phyloP scores from a whole-genome alignment of 2,797 vertebrate genomes.

The Urosaurus nigricauda region DNA sequence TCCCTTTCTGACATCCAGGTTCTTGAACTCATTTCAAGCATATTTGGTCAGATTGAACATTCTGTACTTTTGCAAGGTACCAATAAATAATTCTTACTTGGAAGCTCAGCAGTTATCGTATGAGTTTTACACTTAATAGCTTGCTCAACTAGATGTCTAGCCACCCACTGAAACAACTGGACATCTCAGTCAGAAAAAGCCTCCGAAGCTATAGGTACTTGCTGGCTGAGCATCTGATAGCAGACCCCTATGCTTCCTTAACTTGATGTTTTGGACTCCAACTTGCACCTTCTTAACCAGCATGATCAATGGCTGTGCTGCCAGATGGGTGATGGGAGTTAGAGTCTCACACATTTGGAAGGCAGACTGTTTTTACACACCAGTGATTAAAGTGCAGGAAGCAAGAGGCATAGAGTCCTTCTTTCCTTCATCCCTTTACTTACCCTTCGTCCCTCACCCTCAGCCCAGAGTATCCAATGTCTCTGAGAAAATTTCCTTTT shows the following conservation, averaged over 20 bases:
- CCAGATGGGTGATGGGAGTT: neutral
- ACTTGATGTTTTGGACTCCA: neutral
- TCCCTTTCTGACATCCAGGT: neutral
- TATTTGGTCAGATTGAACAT: neutral
- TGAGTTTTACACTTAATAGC: neutral
- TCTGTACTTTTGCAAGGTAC: neutral
- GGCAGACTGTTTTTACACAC: neutral
- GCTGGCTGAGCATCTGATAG: neutral
- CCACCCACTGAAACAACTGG: neutral
- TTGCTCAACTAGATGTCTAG: neutral
- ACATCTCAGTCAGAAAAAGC: neutral
- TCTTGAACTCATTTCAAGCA: neutral
- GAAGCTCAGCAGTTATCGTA: neutral
- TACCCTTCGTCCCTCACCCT: constrained; percentile 26
- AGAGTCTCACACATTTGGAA: neutral
- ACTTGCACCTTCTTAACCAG: neutral
- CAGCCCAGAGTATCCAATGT: constrained; percentile 53
- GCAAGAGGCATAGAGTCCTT: neutral
- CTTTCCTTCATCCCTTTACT: neutral
- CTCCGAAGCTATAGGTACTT: neutral
- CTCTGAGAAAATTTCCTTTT: constrained; percentile 74
- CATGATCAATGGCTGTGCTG: neutral
- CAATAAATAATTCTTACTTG: neutral
- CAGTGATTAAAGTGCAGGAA: neutral
- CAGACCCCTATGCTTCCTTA: neutral